Conservation (phyloP, 2,113 vertebrate genomes). For the Atherinomorus stipes region DNA sequence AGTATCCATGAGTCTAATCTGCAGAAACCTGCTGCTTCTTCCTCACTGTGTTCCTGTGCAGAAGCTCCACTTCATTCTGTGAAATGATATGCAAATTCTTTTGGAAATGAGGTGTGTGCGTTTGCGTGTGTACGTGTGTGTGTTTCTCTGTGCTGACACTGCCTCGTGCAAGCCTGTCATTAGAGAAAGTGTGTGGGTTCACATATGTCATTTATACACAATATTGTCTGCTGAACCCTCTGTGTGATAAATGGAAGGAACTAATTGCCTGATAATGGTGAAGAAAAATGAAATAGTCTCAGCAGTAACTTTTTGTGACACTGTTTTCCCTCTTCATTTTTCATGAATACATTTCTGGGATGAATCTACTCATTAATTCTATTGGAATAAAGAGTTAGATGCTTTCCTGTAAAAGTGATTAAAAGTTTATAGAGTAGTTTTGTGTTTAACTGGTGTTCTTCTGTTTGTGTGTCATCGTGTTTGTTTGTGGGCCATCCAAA, state of each 20-base stretch:
- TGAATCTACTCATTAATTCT: conserved; percentile 30
- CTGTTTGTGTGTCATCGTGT: background rate
- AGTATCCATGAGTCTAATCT: conserved; percentile 42
- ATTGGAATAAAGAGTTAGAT: conserved; percentile 3
- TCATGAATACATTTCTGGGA: conserved; percentile 45
- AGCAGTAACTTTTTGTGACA: conserved; percentile 43
- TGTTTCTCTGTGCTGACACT: conserved; percentile 17
- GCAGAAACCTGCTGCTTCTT: conserved; percentile 39
- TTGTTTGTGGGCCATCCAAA: background rate
- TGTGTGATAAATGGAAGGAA: conserved; percentile 46
- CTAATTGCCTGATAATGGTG: conserved; percentile 62
- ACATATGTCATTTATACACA: conserved; percentile 26
- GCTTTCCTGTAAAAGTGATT: conserved; percentile 19
- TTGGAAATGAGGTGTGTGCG: conserved; percentile 30
- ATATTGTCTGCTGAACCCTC: conserved; percentile 47
- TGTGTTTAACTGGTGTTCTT: background rate
- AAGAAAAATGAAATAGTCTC: conserved; percentile 36
- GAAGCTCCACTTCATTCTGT: conserved; percentile 34
- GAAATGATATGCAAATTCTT: conserved; percentile 70
- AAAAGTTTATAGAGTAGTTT: conserved; percentile 7
- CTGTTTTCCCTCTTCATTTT: conserved; percentile 45
- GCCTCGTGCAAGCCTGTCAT: conserved; percentile 26
- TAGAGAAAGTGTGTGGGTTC: background rate
- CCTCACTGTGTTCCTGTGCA: conserved; percentile 27
- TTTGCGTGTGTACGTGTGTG: background rate